Base-by-base conservation (phyloP, 2,888 invertebrate species). In the Pollenia griseotomentosa region DNA sequence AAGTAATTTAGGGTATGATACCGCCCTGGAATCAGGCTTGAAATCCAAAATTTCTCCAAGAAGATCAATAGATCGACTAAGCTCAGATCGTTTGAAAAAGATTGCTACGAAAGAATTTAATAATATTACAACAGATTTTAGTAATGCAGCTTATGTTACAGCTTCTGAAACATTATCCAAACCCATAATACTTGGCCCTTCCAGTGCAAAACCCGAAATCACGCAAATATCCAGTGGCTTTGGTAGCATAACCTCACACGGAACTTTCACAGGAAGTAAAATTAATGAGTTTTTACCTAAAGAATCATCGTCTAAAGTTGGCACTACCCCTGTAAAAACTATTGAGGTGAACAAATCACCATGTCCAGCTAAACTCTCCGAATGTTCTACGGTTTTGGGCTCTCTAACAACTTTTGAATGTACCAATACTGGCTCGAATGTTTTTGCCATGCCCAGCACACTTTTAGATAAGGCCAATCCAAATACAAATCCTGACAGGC, bases 241-340 rank as follows among this genome's bases (percentile, higher is more conserved):
- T 42, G 81, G 81, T 12, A 74, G 74, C n/a, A 74, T 84, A 23
- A 16, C 66, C n/a, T 73, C 88, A 10, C 75, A 78, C 2, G 77
- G 33, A 1, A 88, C 88, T 8, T 75, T 88, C 9, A 74, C 80
- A 1, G n/a, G 68, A 23, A 89, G 89, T 70, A 89, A 88, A 70
- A 83, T 86, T 5, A 88, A 82, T n/a, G 89, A 90, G 9, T 93
- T 93, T 73, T 77, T 89, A 65, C 93, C 92, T 0, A 88, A 89
- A 10, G 82, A 90, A 0, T 92, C 92, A 46, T 93, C 93, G 0
- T 92, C 93, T 0, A 92, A 90, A 75, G 91, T 93, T 83, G 88
- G 88, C 40, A 89, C 90, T 14, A 86, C 89, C 0, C 74, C 79
- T 2, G 3, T 53, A 42, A 71, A 79, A 46, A 16, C 33, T 10